Evolutionary conservation across 2,888 invertebrate species (phyloP).

Genomic region (Agrochola litura): DNA sequence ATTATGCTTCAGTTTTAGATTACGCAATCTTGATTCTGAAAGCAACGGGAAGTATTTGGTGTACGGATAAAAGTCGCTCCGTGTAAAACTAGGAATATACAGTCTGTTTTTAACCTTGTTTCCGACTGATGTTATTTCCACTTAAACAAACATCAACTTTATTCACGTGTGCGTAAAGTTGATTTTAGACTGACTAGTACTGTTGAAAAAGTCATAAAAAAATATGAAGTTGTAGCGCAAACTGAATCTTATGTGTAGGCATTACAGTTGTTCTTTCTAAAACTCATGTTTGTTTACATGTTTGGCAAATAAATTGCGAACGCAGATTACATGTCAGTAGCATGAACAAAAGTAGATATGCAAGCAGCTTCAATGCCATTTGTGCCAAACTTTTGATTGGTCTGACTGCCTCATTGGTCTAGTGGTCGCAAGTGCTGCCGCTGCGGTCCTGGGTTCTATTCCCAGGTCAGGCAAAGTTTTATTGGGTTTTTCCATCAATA

Average conservation of each 20-base stretch:
- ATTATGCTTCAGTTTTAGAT: slow-evolving; percentile 36
- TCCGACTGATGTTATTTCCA: too few species aligned
- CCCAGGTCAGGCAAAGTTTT: neutral
- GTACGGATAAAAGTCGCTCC: neutral
- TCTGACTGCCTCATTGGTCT: neutral
- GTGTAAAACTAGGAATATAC: neutral
- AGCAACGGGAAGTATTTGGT: slow-evolving; percentile 26
- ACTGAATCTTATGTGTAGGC: too few species aligned
- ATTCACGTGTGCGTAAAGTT: too few species aligned
- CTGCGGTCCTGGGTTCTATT: neutral
- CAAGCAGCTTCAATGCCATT: neutral
- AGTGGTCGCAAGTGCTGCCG: neutral
- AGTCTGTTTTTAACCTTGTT: too few species aligned
- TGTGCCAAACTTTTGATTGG: neutral
- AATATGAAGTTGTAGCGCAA: too few species aligned
- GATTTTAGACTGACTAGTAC: too few species aligned
- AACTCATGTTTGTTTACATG: too few species aligned
- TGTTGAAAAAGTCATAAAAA: too few species aligned
- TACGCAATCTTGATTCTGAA: slow-evolving; percentile 49
- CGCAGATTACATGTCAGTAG: neutral
- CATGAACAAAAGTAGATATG: neutral
- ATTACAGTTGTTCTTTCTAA: too few species aligned
- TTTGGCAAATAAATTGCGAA: too few species aligned
- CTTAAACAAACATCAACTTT: too few species aligned
- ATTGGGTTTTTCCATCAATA: neutral